Conservation (phyloP, 2,888 invertebrate genomes). For the Bombylius discolor region DNA sequence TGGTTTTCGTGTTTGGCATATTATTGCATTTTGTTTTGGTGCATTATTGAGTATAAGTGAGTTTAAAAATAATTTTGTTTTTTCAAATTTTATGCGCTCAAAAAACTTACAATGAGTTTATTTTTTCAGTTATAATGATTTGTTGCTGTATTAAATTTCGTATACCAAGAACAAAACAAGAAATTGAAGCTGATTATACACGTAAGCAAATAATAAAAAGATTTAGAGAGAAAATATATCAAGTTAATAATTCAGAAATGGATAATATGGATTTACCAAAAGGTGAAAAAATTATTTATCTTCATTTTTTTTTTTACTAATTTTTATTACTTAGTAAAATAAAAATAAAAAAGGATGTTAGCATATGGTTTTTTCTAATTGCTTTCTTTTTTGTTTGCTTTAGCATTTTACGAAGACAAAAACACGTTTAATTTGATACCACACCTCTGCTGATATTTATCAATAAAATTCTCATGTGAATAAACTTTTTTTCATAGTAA, state of each 20-base stretch:
- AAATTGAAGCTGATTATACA: slow-evolving; percentile 86
- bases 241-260: slow-evolving; percentile 76
- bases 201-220: slow-evolving; percentile 69
- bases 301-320: too few relatives aligned
- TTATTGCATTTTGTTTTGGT: slow-evolving; percentile 57
- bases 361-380: too few relatives aligned
- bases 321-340: too few relatives aligned
- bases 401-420: too few relatives aligned
- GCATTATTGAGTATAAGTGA: slow-evolving; percentile 50
- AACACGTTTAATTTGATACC: too few relatives aligned
- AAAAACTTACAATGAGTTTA: not conserved
- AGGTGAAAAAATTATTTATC: slow-evolving; percentile 19
- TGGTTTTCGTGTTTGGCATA: slow-evolving; percentile 69
- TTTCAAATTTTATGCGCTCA: not conserved
- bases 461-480: too few relatives aligned
- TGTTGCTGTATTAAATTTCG: slow-evolving; percentile 86
- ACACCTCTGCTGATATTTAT: too few relatives aligned
- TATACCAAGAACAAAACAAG: slow-evolving; percentile 86
- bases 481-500: too few relatives aligned
- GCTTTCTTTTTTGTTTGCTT: too few relatives aligned
- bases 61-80: slow-evolving; percentile 9
- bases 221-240: slow-evolving; percentile 66
- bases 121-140: slow-evolving; percentile 58
- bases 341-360: too few relatives aligned
- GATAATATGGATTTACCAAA: slow-evolving; percentile 44